Base-by-base conservation (phyloP, 2,797 vertebrate species). In the Garrulus glandarius region DNA sequence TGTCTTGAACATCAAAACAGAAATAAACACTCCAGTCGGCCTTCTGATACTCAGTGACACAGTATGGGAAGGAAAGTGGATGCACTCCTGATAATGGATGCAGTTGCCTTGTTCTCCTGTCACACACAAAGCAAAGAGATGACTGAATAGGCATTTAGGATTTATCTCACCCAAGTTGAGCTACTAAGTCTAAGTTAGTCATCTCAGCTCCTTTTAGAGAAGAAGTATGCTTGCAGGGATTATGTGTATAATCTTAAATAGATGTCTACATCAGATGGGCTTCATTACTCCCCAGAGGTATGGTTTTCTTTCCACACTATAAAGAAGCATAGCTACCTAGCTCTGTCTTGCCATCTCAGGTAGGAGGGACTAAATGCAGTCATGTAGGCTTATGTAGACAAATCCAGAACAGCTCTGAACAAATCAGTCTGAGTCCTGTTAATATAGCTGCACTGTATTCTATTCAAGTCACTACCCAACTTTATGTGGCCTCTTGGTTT, bases 1-100 rank as follows among this genome's bases (percentile, higher is more conserved):
- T 96, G 50, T 89, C 95, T 95, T 89, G 67, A 92, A 89, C 46
- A 89, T 78, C 57, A 90, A 85, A 97, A 91, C 65, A 96, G 88
- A 67, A 93, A 91, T 95, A 96, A 97, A 95, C 69, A 50, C 70
- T 72, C 34, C 9, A 15, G 68, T 14, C 1, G 0, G 56, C 53
- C 43, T 44, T 56, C 46, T 24, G 84, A 71, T 71, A 50, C 70
- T n/a, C 69, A 59, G 3, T 43, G 79, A 59, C 34, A 84, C 2
- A 0, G 2, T 12, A 50, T 0, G 22, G 86, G 47, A 61, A 34
- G 57, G 79, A 41, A 61, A 90, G 76, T 1, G 1, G 75, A 86
- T 41, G 49, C 17, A 11, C 12, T 64, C 34, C 32, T 53, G 47
- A 74, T 63, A 94, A 89, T 9, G 26, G 84, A 92, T 79, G 70